Conservation (phyloP, 1,140 invertebrate species). For the Anastrepha ludens region DNA sequence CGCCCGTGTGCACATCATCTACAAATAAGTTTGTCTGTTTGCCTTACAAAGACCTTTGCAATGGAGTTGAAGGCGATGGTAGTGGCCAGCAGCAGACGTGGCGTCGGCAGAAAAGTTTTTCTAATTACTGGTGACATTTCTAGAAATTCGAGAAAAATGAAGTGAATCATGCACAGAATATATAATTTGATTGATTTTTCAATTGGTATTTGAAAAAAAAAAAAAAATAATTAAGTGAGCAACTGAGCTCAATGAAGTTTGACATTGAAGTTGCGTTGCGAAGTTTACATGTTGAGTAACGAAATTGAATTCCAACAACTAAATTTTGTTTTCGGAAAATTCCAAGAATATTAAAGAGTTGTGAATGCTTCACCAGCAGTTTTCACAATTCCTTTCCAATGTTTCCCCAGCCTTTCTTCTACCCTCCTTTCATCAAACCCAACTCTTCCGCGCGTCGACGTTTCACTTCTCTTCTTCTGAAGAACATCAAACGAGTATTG, state of each 20-base stretch:
- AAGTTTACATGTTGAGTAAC: background rate
- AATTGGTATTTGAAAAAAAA: constrained; percentile 3
- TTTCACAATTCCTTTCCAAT: background rate
- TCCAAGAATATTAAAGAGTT: background rate
- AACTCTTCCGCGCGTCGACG: background rate
- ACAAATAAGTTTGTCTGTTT: background rate
- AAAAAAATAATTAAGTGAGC: background rate
- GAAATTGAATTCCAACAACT: background rate
- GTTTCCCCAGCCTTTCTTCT: background rate
- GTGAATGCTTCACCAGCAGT: background rate
- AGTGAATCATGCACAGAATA: constrained; percentile 49
- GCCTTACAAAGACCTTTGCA: background rate
- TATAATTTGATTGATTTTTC: constrained; percentile 52
- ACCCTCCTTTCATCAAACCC: too few relatives aligned
- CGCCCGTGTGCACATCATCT: background rate
- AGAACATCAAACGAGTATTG: constrained; percentile 41
- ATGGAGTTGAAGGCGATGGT: background rate
- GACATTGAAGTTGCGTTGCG: too few relatives aligned
- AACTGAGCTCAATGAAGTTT: background rate
- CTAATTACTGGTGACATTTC: constrained; percentile 50
- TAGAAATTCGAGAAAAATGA: constrained; percentile 46
- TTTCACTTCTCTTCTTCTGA: background rate
- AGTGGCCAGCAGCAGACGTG: background rate
- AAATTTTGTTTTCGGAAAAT: background rate
- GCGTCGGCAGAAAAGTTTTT: constrained; percentile 36